A percentile compares a stretch with the other conserved stretches of the same genome.
Evolutionary conservation across 2,797 vertebrate species (phyloP).

Genomic region (Platalea minor): DNA sequence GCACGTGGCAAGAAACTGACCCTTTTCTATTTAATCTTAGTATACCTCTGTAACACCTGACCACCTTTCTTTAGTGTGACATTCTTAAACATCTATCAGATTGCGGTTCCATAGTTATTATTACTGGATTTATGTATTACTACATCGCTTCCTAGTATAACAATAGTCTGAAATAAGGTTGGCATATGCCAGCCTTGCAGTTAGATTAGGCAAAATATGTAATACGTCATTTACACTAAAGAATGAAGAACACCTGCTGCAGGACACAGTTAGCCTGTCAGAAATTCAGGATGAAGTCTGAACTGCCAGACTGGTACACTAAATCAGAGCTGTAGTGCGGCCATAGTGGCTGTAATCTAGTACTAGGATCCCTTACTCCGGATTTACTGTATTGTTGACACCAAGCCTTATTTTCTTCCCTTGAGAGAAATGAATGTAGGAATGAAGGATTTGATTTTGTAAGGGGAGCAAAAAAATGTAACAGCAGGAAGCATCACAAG

Average conservation of each 20-base stretch:
- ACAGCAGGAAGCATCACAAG: background rate
- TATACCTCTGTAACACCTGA: background rate
- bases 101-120: background rate
- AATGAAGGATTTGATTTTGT: background rate
- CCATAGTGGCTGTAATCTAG: background rate
- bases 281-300: background rate
- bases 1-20: background rate
- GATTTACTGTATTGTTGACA: background rate
- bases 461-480: background rate
- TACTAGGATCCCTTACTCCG: background rate
- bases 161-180: background rate
- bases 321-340: background rate
- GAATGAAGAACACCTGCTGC: background rate
- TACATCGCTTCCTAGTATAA: background rate
- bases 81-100: background rate
- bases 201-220: background rate
- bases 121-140: background rate
- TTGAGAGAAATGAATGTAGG: background rate
- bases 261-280: background rate
- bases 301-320: background rate
- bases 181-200: background rate
- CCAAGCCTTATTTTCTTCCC: background rate
- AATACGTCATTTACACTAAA: background rate
- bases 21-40: background rate
- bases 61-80: background rate